Conservation (phyloP, 2,113 vertebrate species). For the Australoheros scitulus region DNA sequence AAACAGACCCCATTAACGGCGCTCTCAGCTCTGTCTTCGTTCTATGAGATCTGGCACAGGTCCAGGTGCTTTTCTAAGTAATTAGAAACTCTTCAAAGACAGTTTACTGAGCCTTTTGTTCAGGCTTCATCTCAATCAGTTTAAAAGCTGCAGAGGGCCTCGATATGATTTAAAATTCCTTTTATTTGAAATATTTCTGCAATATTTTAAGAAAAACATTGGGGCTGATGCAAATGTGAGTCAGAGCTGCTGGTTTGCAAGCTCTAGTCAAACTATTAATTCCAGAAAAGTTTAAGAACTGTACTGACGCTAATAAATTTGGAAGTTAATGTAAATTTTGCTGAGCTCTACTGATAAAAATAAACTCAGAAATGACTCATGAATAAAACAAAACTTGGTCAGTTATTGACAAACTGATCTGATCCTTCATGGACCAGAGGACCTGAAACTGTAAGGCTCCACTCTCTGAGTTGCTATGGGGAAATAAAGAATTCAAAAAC, state of each 20-base stretch:
- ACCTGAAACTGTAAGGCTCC: slow-evolving; percentile 36
- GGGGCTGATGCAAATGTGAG: slow-evolving; percentile 12
- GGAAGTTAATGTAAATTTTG: slow-evolving; percentile 2
- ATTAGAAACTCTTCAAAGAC: slow-evolving; percentile 61
- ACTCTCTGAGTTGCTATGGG: slow-evolving; percentile 61
- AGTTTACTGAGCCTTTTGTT: slow-evolving; percentile 58
- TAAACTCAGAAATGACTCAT: not conserved
- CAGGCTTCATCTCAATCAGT: slow-evolving; percentile 38
- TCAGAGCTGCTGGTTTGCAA: not conserved
- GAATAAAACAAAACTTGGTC: not conserved
- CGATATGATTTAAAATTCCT: not conserved
- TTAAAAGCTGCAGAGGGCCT: slow-evolving; percentile 30
- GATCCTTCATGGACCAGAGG: not conserved
- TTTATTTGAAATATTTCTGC: not conserved
- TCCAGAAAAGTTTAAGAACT: not conserved
- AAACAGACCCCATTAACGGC: slow-evolving; percentile 45
- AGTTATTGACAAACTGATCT: not conserved
- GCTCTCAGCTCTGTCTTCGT: slow-evolving; percentile 38
- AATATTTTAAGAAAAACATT: slow-evolving; percentile 10
- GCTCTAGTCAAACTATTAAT: slow-evolving; percentile 13
- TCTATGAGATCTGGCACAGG: slow-evolving; percentile 56
- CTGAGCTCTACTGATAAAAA: not conserved
- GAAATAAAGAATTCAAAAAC: slow-evolving; percentile 79
- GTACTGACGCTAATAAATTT: not conserved
- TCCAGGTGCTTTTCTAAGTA: slow-evolving; percentile 57